Evolutionary conservation across 1,140 invertebrate species (phyloP).

Genomic region (Bradynema listronoti): DNA sequence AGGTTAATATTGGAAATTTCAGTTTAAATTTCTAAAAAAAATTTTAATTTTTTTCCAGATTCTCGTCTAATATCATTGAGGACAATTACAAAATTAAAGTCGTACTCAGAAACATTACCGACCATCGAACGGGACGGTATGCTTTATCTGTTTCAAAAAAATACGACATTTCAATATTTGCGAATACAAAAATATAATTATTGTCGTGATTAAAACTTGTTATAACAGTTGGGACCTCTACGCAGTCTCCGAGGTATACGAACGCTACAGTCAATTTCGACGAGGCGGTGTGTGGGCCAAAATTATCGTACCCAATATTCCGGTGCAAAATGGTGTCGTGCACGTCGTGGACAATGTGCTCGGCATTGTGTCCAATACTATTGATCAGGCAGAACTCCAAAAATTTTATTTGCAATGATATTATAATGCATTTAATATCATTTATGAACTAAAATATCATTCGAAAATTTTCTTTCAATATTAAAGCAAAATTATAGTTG

Average conservation of each 20-base stretch:
- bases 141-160: no score
- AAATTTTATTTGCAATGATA: background rate
- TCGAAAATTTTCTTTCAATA: slow-evolving; percentile 18
- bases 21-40: background rate
- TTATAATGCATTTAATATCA: background rate
- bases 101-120: slow-evolving; percentile 55
- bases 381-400: slow-evolving; percentile 37
- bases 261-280: slow-evolving; percentile 26
- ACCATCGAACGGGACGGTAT: slow-evolving; percentile 51
- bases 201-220: no score
- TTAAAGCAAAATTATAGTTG: no score
- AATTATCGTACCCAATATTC: slow-evolving; percentile 57
- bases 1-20: slow-evolving; percentile 16
- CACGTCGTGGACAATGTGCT: slow-evolving; percentile 57
- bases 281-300: slow-evolving; percentile 57
- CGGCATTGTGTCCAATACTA: slow-evolving; percentile 55
- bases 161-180: no score
- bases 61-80: slow-evolving; percentile 57
- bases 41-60: slow-evolving; percentile 20
- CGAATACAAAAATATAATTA: no score
- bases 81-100: slow-evolving; percentile 58
- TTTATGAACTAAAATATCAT: background rate
- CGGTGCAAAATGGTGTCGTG: slow-evolving; percentile 57
- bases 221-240: slow-evolving; percentile 51
- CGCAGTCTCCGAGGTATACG: slow-evolving; percentile 55